Base-by-base conservation (phyloP, 2,113 vertebrate species). In the Parus major region DNA sequence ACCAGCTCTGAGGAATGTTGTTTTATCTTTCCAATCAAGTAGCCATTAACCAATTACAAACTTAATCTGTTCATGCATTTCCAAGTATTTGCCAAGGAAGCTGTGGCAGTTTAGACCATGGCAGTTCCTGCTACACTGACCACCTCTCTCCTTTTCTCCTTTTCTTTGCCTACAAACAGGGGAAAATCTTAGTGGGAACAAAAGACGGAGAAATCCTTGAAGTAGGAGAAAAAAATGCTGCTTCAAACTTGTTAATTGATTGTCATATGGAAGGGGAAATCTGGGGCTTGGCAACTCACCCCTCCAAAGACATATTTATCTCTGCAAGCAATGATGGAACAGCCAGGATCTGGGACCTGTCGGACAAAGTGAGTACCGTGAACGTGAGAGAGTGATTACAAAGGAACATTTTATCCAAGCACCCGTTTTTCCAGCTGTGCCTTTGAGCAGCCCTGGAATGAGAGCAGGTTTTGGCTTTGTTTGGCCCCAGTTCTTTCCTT, bases 121-220 rank as follows among this genome's bases (percentile, higher is more conserved):
- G 16, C 19, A 47, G n/a, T 47, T 41, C 16, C 41, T 69, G 18
- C 55, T 49, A 12, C 23, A 55, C 49, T 90, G 68, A 83, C 42
- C 69, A 25, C 35, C 7, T 36, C 42, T 87, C 31, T 57, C 25
- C 23, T n/a, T n/a, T n/a, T 1, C 56, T 50, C 24, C 82, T 60
- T 95, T 63, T 27, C 55, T 63, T 88, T 20, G 36, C 21, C 87
- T 87, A 44, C 72, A 83, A 93, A 97, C 76, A 99, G 99, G 99
- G 99, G 15, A 99, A 99, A 93, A 99, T 99, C 93, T 97, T 99
- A 94, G 99, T 99, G 86, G 99, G 99, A 95, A 99, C 99, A 33
- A 99, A 99, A 97, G 99, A 99, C 27, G 99, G 99, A 17, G 99
- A 99, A 98, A 99, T 99, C 94, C 99, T 99, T 52, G 99, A 99